Evolutionary conservation across 1,140 invertebrate species (phyloP), one percentile per base, ranked within the genome.

Genomic region (Heliconius himera): DNA sequence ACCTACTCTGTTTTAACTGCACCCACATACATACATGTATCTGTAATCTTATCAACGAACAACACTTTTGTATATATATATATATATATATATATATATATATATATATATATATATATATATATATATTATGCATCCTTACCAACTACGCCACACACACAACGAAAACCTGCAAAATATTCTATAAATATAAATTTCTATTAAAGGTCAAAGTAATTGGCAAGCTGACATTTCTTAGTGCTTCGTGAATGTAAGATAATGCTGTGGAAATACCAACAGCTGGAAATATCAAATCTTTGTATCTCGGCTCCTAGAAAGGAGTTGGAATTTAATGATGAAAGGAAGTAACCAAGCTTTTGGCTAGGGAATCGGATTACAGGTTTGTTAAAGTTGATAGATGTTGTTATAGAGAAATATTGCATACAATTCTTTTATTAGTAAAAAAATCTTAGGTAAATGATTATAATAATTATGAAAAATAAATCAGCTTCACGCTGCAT

Each of bases 181-280:
- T 49, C 13, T 60, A 78, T 66, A 66, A 70, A 70, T 49, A 56
- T 49, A 56, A 72, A 22, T 66, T 18, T 16, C 9, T 29, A 66
- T 51, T 29, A 74, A 76, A 74, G 71, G 70, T 73, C 51, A 29
- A 70, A 73, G 75, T 81, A 83, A 83, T 83, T 81, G 80, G 82
- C 75, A 79, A 56, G 73, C 72, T 83, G 82, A 83, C 82, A 83
- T 83, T 83, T 81, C 38, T 73, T 49, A 77, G 38, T 72, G 75
- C 74, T 54, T 73, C 74, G 70, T 78, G 75, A 77, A 77, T 51
- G 76, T 60, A 74, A 54, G 77, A 78, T 41, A 74, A 78, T 70
- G 60, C 72, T 70, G 22, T 66, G 77, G 72, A 81, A 78, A 81
- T 81, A 78, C 76, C 80, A 81, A 77, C 76, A 73, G 56, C 49